Conservation (phyloP, 2,797 vertebrate species). For the Chelmon rostratus region DNA sequence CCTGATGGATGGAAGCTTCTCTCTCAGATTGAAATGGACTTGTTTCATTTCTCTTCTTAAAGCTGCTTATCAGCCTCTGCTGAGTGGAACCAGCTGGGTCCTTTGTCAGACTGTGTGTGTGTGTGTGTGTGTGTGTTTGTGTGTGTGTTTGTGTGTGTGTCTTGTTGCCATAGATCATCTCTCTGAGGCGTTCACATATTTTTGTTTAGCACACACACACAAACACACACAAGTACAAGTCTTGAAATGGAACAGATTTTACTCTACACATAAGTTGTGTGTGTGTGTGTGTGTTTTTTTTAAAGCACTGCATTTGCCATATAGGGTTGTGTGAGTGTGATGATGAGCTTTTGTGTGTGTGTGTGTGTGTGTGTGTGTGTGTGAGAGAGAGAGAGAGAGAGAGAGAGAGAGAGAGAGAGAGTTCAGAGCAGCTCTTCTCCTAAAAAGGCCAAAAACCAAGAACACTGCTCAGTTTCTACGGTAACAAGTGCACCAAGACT, state of each 20-base stretch:
- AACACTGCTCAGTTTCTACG: conserved; percentile 4
- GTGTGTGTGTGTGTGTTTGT: conserved; percentile 10
- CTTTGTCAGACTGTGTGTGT: conserved; percentile 1
- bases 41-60: conserved; percentile 29
- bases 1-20: conserved; percentile 21
- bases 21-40: conserved; percentile 17
- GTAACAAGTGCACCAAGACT: conserved; percentile 17
- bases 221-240: background rate
- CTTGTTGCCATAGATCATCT: conserved; percentile 26
- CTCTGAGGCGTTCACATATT: conserved; percentile 2
- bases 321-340: conserved; percentile 39
- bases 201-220: conserved; percentile 1
- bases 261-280: conserved; percentile 10
- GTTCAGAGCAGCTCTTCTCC: conserved; percentile 25
- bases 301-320: conserved; percentile 34
- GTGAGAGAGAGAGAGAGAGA: too few species aligned
- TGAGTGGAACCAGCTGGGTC: conserved; percentile 60
- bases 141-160: background rate
- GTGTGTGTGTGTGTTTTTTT: conserved; percentile 13
- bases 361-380: conserved; percentile 27
- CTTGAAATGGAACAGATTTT: conserved; percentile 12
- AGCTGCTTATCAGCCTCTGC: conserved; percentile 31
- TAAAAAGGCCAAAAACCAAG: conserved; percentile 47
- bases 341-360: conserved; percentile 5
- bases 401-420: too few species aligned